Conservation (phyloP, 1,140 invertebrate species). For the Rhopalosiphum padi region DNA sequence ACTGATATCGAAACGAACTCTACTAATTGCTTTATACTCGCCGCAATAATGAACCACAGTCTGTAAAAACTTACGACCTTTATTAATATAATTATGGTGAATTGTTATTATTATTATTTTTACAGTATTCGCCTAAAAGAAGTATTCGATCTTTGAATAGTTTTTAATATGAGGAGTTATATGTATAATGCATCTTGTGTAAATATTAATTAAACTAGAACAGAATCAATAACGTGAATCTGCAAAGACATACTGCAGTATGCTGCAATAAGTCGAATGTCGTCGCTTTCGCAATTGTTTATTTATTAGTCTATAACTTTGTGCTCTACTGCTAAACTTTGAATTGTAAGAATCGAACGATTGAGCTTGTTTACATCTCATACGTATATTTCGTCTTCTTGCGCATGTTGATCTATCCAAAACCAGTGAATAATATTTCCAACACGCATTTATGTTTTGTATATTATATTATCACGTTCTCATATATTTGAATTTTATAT, state of each 20-base stretch:
- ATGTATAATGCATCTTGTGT: background rate
- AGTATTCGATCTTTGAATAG: background rate
- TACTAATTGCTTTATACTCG: background rate
- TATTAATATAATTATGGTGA: background rate
- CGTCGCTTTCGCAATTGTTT: background rate
- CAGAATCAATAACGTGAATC: background rate
- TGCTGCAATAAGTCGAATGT: background rate
- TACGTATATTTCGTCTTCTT: background rate
- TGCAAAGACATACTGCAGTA: background rate
- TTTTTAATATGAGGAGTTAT: too few species aligned
- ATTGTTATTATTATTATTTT: background rate
- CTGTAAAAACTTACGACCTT: background rate
- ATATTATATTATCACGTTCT: background rate
- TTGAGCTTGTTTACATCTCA: background rate
- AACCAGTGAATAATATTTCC: background rate
- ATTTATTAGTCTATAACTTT: background rate
- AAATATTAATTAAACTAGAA: conserved; percentile 7
- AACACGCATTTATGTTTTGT: background rate
- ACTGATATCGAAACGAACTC: background rate
- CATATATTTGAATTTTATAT: background rate
- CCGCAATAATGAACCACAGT: background rate
- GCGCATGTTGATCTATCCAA: background rate
- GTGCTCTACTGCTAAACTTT: background rate
- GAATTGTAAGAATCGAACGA: background rate
- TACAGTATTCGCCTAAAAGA: background rate